Base-by-base conservation (phyloP, 2,797 vertebrate genomes). In the Prunella strophiata region DNA sequence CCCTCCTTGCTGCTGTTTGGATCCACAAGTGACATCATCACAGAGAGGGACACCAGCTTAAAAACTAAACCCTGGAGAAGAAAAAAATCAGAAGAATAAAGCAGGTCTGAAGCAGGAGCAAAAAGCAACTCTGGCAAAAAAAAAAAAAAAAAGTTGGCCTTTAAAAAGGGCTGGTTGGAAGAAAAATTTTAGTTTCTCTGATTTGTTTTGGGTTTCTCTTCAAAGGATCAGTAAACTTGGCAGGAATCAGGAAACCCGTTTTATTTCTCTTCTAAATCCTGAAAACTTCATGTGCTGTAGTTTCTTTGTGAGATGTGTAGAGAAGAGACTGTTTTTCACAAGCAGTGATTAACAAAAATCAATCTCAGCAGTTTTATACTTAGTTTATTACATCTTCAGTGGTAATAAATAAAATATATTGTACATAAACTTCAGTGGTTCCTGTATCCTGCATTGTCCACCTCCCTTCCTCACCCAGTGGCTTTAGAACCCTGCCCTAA, bases 1-100 rank as follows among this genome's bases (percentile, higher is more conserved):
- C 73, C 50, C 51, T 29, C 32, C 52, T 87, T 2, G 16, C 38
- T 83, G 57, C 72, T 63, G 19, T 9, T 97, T 83, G 89, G 82
- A 93, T 81, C 87, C 27, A 48, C 84, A 55, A 19, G 93, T 96
- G 94, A 80, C 72, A 18, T 47, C 72, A 79, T 72, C 88, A 74
- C 29, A 74, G 79, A 3, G 36, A 91, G 73, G 30, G 62, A 50
- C 52, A 82, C 40, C n/a, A 80, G 40, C 34, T 80, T 70, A 58
- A 88, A 90, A 59, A 66, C 68, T 7, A 38, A 83, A 63, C 12
- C 21, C 16, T 40, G 10, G 1, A 16, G 7, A 2, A 8, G 13
- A 42, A 38, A 86, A 45, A 32, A 21, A 38, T 4, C 9, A 16
- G 3, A 45, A 20, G 6, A n/a, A 48, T 5, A 34, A 55, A 55